A percentile compares a stretch with the other conserved stretches of the same genome.
Evolutionary conservation across 1,140 invertebrate genomes (phyloP).

Genomic region (Acromyrmex echinatior): DNA sequence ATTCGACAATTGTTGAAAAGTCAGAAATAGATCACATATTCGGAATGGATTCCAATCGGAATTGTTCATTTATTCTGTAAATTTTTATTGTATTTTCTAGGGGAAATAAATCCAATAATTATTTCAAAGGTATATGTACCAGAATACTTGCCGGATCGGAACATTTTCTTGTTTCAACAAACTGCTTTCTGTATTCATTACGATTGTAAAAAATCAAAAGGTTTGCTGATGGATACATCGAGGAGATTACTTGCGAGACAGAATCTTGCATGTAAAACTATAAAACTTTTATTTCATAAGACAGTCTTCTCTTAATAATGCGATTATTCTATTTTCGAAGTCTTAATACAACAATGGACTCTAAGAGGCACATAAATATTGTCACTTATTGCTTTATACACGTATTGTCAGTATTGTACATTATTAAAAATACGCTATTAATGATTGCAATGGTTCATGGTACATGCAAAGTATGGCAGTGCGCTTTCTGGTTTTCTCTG

Average conservation of each 20-base stretch:
- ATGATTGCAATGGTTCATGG: slow-evolving; percentile 48
- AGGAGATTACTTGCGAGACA: not conserved
- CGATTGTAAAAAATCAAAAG: slow-evolving; percentile 4
- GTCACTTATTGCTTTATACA: slow-evolving; percentile 69
- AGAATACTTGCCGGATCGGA: too few species aligned
- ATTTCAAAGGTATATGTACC: too few species aligned
- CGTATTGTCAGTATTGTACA: slow-evolving; percentile 66
- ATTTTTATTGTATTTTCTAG: too few species aligned
- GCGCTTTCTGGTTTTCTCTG: slow-evolving; percentile 77
- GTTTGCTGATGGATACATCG: not conserved
- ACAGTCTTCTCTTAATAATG: slow-evolving; percentile 77
- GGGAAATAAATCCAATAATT: too few species aligned
- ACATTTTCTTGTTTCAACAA: not conserved
- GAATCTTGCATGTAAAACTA: slow-evolving; percentile 75
- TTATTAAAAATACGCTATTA: slow-evolving; percentile 72
- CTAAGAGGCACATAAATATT: slow-evolving; percentile 66
- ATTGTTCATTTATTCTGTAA: too few species aligned
- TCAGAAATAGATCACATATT: not conserved
- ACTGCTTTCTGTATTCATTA: not conserved
- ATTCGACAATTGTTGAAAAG: not conserved
- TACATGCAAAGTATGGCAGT: slow-evolving; percentile 81
- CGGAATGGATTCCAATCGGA: too few species aligned
- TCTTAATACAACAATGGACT: slow-evolving; percentile 28
- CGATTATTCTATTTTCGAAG: slow-evolving; percentile 31
- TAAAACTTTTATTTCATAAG: slow-evolving; percentile 80